These are phyloP conservation scores for Corythaixoides concolor DNA, from an alignment of 2,113 vertebrate genomes.

Conservation along the genomic window DNA sequence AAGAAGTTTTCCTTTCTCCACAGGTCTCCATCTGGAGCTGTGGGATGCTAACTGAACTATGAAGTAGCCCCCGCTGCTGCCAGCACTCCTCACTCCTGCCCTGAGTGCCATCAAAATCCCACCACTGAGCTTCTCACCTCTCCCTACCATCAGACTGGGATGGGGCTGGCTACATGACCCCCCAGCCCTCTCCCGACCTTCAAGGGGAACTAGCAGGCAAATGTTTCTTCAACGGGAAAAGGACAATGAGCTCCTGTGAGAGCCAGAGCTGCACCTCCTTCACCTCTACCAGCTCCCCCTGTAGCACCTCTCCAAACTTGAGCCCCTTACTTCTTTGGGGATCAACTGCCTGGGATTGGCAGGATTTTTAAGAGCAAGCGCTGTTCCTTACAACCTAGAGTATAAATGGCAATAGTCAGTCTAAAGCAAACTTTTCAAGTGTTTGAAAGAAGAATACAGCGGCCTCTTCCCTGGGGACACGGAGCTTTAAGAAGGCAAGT, in stretches of 20 bases:
- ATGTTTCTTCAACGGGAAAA: neutral
- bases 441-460: neutral
- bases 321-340: neutral
- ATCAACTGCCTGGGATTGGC: neutral
- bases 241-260: fast-evolving
- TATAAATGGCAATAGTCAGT: neutral
- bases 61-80: neutral
- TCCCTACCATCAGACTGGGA: neutral
- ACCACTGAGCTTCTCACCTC: neutral
- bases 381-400: neutral
- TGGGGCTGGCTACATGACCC: neutral
- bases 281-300: neutral
- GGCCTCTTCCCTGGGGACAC: neutral
- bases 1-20: neutral
- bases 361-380: neutral
- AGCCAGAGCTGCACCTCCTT: neutral
- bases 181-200: neutral
- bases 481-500: neutral
- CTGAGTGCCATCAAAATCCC: neutral
- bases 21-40: neutral
- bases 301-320: neutral
- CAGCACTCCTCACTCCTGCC: neutral
- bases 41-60: neutral
- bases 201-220: neutral
- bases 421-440: neutral